Evolutionary conservation across 2,888 invertebrate species (phyloP).

Genomic region (Ectemnius continuus): DNA sequence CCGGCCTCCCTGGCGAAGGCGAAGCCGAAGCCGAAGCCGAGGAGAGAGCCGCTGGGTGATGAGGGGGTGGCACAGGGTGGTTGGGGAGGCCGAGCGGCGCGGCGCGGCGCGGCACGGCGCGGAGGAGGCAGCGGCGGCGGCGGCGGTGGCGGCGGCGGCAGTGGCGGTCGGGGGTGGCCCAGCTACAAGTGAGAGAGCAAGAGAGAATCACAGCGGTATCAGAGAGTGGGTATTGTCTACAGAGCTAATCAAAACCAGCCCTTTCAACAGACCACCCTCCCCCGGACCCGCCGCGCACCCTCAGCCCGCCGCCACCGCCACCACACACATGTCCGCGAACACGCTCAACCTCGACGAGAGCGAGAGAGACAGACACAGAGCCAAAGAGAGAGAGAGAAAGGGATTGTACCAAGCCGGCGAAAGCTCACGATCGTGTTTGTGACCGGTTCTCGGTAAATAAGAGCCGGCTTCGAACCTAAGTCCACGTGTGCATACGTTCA

Average conservation of each 20-base stretch:
- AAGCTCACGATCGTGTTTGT: constrained; percentile 22
- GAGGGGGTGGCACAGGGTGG: constrained; percentile 36
- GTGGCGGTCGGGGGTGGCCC: constrained; percentile 32
- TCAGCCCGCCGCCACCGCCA: background rate
- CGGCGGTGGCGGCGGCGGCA: constrained; percentile 22
- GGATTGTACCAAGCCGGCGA: constrained; percentile 3
- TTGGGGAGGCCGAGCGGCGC: constrained; percentile 13
- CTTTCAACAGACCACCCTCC: constrained; percentile 74
- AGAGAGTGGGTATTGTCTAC: constrained; percentile 77
- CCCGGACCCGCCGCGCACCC: constrained; percentile 20
- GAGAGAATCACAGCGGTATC: constrained; percentile 70
- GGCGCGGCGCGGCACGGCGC: background rate
- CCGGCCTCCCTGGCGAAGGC: constrained; percentile 53
- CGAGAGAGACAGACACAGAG: too few species aligned
- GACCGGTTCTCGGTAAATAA: constrained; percentile 54
- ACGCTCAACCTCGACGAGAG: background rate
- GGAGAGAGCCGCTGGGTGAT: constrained; percentile 43
- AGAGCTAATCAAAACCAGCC: constrained; percentile 78
- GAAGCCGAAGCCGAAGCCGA: constrained; percentile 59
- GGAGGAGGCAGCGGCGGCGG: background rate
- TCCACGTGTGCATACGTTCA: constrained; percentile 27
- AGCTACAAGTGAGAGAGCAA: constrained; percentile 41
- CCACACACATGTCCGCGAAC: constrained; percentile 4
- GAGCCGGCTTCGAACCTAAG: constrained; percentile 47
- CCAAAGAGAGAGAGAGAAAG: too few species aligned